Evolutionary conservation across 2,113 vertebrate genomes (phyloP), one percentile per base, ranked within the genome.

Genomic region (Colinus virginianus): DNA sequence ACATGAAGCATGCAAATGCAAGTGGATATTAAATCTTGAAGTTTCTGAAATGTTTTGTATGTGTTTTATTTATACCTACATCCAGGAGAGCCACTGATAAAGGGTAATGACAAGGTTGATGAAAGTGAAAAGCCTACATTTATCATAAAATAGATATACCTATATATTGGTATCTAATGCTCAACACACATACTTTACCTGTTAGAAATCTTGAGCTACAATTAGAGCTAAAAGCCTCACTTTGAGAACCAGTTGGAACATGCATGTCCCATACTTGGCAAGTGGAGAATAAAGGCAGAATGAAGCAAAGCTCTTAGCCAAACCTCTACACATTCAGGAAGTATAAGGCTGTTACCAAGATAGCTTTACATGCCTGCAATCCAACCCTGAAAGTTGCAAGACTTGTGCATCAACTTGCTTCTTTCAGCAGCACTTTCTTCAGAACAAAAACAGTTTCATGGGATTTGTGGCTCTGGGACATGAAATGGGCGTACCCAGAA

Each of bases 11-110:
- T 20, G 28, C 49, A 79, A 87, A 34, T 46, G 15, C 77, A 93
- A 96, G 67, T 83, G 76, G 76, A 59, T 74, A 67, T 53, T 94
- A 83, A 94, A 87, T 91, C 85, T 68, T 75, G 43, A 49, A 25
- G n/a, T 2, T 82, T 89, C 77, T 8, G 13, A 84, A 84, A 64
- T 62, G n/a, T 62, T 87, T 78, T 66, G 16, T 66, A 28, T 53
- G 26, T 72, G 64, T 91, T 62, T 40, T 34, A 49, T 25, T 9
- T 49, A 78, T 20, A 42, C 0, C 0, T 71, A 53, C 34, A 80
- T 11, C 61, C 69, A 56, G 49, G 13, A 40, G 20, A 40, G 49
- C 13, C 28, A 32, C 36, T 71, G 26, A 40, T 71, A 13, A 55
- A 40, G 49, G 20, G 23, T 74, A 93, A 70, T 66, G 23, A 76